phyloP scores from a whole-genome alignment of 2,113 vertebrate genomes.

The Ammospiza nelsoni region DNA sequence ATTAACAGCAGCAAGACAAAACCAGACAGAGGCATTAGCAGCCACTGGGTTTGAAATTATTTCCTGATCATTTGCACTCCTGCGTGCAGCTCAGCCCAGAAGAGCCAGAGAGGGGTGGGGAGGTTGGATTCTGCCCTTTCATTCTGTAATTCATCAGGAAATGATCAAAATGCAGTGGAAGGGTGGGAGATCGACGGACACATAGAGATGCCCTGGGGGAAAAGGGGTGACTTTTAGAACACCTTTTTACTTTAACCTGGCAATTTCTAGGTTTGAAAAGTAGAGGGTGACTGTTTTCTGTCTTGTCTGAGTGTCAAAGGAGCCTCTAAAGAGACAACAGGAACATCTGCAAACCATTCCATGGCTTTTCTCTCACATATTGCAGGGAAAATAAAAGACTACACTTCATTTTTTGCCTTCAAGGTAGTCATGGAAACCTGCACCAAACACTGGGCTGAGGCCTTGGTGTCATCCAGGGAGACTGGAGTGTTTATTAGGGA shows the following conservation, averaged over 20 bases:
- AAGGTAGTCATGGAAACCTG: conserved; percentile 45
- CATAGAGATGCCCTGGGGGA: background rate
- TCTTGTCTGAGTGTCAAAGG: background rate
- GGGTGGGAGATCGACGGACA: background rate
- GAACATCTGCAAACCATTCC: background rate
- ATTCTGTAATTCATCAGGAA: background rate
- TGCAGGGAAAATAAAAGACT: background rate
- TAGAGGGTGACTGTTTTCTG: background rate
- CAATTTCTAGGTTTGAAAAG: background rate
- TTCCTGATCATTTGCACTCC: background rate
- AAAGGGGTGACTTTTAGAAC: background rate
- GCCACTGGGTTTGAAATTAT: background rate
- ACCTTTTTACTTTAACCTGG: background rate
- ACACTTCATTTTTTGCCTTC: background rate
- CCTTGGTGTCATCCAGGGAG: background rate
- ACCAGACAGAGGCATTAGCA: background rate
- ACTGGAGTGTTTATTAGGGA: background rate
- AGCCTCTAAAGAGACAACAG: background rate
- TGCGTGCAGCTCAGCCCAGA: background rate
- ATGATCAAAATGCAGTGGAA: background rate
- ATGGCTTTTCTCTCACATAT: background rate
- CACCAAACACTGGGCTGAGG: background rate
- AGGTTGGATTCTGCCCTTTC: background rate
- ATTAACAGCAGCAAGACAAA: conserved; percentile 15
- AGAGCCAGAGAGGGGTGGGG: background rate